Conservation (phyloP, 1,140 invertebrate genomes). For the Octopus bimaculoides region DNA sequence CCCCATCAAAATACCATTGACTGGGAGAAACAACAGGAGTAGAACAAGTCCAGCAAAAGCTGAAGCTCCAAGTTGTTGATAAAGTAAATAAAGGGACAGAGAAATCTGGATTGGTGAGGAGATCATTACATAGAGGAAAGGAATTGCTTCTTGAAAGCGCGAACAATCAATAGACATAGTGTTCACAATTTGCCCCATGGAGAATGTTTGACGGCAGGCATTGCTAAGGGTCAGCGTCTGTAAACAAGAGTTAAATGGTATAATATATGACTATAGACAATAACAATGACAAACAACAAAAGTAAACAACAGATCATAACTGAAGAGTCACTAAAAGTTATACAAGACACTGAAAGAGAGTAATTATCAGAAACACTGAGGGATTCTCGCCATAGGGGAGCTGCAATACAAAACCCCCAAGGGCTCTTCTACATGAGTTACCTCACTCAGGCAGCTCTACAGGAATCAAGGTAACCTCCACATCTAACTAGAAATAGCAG, state of each 20-base stretch:
- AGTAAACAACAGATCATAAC: too few relatives aligned
- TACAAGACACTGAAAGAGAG: too few relatives aligned
- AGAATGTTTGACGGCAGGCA: constrained; percentile 48
- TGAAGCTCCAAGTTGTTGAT: constrained; percentile 65
- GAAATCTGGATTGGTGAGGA: constrained; percentile 84
- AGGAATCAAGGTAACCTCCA: too few relatives aligned
- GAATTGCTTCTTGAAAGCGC: constrained; percentile 50
- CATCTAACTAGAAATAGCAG: too few relatives aligned
- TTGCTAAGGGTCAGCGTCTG: constrained; percentile 45
- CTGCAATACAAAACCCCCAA: too few relatives aligned
- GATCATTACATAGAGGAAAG: constrained; percentile 93
- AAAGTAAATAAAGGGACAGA: constrained; percentile 81
- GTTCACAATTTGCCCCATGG: constrained; percentile 63
- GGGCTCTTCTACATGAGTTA: too few relatives aligned
- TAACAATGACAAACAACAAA: too few relatives aligned
- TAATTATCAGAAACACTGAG: too few relatives aligned
- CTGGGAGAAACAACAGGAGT: constrained; percentile 52
- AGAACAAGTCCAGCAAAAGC: constrained; percentile 49
- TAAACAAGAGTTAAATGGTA: not conserved
- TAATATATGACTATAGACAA: too few relatives aligned
- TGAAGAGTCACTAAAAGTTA: too few relatives aligned
- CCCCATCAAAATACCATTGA: constrained; percentile 83
- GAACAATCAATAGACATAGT: constrained; percentile 61
- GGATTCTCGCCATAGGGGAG: too few relatives aligned
- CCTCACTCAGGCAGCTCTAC: too few relatives aligned